Evolutionary conservation across 1,140 invertebrate species (phyloP), one percentile per base, ranked within the genome.

Genomic region (Argopecten irradians): DNA sequence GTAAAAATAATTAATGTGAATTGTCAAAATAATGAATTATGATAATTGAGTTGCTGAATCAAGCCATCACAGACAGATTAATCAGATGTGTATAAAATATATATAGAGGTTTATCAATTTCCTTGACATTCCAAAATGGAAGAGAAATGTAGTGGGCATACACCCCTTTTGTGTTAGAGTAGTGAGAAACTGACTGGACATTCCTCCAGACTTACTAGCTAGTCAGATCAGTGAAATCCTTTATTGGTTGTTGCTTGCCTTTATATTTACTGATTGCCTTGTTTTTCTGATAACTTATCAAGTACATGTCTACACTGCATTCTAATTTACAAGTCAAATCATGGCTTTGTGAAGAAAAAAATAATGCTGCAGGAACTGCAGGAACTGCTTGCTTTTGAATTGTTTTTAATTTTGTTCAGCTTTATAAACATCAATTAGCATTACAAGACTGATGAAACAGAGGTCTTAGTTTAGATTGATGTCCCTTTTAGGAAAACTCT

Each of bases 211-310:
- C 43, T 39, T 39, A 5, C 36, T 46, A 71, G 55, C 55, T 71
- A 71, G 55, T 71, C 43, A 8, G 28, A 28, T 71, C 28, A 71
- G 55, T 71, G 13, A 8, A 71, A 28, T 71, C 28, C 1, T 71
- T 16, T 71, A 28, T 19, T 16, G 14, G 22, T 71, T 3, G 14
- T 71, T 71, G n/a, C 55, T 71, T 71, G 55, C 55, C 55, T 71
- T 71, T 16, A n/a, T 71, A 71, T 28, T 71, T 71, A 71, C n/a
- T n/a, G n/a, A n/a, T 71, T 71, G n/a, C 55, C 55, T 71, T 71
- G 55, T 7, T 16, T n/a, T n/a, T 71, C 55, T 71, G n/a, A 71
- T n/a, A 71, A 71, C 28, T 19, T 46, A 46, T 46, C 19, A 19
- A 19, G 36, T 39, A 39, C 5, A 16, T 11, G 13, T 46, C 19